Conservation (phyloP, 2,888 invertebrate genomes). For the Trachelus stipa region DNA sequence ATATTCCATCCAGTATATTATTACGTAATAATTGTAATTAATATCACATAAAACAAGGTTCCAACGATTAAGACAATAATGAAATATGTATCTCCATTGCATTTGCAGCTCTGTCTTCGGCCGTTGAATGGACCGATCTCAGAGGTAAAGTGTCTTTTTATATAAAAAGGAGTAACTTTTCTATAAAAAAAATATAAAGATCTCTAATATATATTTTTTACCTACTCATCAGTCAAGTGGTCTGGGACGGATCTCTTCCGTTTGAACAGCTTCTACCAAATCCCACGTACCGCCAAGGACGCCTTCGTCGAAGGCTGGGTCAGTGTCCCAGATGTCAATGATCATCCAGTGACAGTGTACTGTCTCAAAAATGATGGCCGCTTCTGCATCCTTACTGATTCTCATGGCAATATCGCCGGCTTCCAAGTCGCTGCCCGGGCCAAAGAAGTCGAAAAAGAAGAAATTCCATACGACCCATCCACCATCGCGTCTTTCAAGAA, state of each 20-base stretch:
- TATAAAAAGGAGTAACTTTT: too few species aligned
- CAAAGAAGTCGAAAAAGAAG: background rate
- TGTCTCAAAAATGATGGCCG: background rate
- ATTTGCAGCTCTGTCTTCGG: too few species aligned
- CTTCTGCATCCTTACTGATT: slow-evolving; percentile 5
- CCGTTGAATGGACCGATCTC: too few species aligned
- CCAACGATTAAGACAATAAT: too few species aligned
- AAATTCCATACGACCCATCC: slow-evolving; percentile 7
- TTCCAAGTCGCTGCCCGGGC: slow-evolving; percentile 6
- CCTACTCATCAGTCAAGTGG: too few species aligned
- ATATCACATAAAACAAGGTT: too few species aligned
- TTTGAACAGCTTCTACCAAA: background rate
- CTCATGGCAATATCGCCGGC: slow-evolving; percentile 9
- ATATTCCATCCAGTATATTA: too few species aligned
- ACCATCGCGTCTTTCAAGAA: background rate
- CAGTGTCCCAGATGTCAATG: background rate
- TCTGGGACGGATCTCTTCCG: background rate
- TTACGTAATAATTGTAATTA: too few species aligned
- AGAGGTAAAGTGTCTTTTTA: too few species aligned
- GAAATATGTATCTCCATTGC: too few species aligned
- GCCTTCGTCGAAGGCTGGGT: slow-evolving; percentile 1
- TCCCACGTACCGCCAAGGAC: background rate
- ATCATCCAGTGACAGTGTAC: background rate
- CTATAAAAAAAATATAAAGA: too few species aligned
- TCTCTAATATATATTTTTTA: too few species aligned